Evolutionary conservation across 1,140 invertebrate species (phyloP).

Genomic region (Brachionus koreanus): DNA sequence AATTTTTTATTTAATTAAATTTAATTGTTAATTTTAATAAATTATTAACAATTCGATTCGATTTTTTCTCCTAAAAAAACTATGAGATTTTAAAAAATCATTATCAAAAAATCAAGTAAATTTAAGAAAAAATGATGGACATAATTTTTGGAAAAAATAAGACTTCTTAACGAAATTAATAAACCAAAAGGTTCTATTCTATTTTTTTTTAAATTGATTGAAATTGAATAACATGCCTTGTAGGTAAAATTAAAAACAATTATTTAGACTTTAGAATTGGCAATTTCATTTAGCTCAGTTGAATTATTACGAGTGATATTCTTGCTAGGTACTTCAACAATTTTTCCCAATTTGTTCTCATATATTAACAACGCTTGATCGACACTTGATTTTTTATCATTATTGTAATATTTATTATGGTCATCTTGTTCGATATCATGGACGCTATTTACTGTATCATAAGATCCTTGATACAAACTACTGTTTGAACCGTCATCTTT

Average conservation of each 20-base stretch:
- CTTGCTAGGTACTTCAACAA: constrained; percentile 42
- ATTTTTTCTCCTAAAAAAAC: background rate
- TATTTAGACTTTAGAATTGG: constrained; percentile 16
- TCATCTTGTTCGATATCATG: constrained; percentile 41
- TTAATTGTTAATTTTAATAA: background rate
- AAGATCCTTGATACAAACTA: background rate
- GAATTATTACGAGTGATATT: constrained; percentile 42
- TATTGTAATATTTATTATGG: constrained; percentile 8
- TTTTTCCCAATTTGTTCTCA: constrained; percentile 18
- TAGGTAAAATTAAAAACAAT: background rate
- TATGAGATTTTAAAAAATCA: background rate
- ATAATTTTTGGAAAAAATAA: background rate
- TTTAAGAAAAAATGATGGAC: background rate
- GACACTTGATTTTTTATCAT: background rate
- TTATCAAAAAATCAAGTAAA: background rate
- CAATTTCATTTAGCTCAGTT: background rate
- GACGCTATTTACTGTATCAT: constrained; percentile 38
- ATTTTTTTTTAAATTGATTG: background rate
- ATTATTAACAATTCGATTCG: background rate
- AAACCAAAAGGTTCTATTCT: background rate
- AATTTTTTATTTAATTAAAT: background rate
- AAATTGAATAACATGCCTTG: background rate
- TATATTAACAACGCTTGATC: background rate
- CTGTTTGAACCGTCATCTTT: background rate
- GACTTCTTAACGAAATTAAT: background rate